Base-by-base conservation (phyloP, 1,140 invertebrate species). In the Galleria mellonella region DNA sequence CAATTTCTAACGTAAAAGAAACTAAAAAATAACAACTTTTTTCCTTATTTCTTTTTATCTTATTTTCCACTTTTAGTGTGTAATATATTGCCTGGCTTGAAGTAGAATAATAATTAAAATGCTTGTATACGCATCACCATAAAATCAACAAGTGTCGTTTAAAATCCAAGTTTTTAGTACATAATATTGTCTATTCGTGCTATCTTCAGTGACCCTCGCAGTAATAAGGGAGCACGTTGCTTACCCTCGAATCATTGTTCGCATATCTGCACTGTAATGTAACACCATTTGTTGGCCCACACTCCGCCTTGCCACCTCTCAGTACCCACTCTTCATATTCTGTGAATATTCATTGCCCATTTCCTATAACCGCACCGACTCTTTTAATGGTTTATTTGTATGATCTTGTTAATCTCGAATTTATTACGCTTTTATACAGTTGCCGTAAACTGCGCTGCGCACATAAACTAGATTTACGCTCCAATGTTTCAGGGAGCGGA, bases 211-310 rank as follows among this genome's bases (percentile, higher is more conserved):
- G 38, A 40, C 42, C 42, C 27, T 10, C 45, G n/a, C n/a, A 15
- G 43, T 57, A 61, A 67, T 69, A 70, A 70, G 59, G 55, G 31
- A 31, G 23, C 32, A 52, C 57, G 68, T 69, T 72, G 72, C 70
- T 72, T 70, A 63, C 61, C 62, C 63, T 68, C 60, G 60, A 55
- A 62, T 70, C 62, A 65, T 65, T 66, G 58, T 59, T 13, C 31
- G 49, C 55, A 48, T 64, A 59, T 58, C 57, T 52, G 49, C 49
- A 23, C 17, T 2, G 17, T 23, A 13, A 23, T 2, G 17, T 23
- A 13, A 23, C 43, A 51, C 51, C 56, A 59, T 66, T 65, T 59
- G 51, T 56, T 50, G 35, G 32, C 50, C 32, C 35, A 17, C 42
- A 14, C 33, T 15, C 40, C 17, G 17, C 7, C 40, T 17, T 31